phyloP scores from a whole-genome alignment of 2,888 invertebrate species.

The Caenorhabditis parvicauda region DNA sequence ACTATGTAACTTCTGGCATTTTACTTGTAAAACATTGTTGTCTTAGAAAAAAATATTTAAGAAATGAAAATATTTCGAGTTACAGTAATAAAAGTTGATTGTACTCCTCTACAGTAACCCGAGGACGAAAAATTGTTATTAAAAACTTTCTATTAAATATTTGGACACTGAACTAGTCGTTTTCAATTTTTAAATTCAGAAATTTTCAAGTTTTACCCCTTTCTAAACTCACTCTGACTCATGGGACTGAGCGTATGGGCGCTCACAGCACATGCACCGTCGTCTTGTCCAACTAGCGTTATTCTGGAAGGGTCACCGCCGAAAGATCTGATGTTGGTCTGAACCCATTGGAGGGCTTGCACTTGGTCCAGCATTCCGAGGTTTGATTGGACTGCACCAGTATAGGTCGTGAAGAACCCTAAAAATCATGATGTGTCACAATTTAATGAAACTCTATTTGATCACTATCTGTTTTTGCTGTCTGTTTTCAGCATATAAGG shows the following conservation, averaged over 20 bases:
- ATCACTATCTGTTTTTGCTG: too few species aligned
- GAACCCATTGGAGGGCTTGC: constrained; percentile 43
- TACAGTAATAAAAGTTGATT: too few species aligned
- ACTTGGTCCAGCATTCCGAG: constrained; percentile 53
- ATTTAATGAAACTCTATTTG: too few species aligned
- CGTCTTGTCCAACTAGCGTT: constrained; percentile 52
- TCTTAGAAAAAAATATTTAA: neutral
- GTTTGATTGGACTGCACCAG: constrained; percentile 44
- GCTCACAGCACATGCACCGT: constrained; percentile 48
- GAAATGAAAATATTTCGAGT: neutral
- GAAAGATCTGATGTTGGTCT: constrained; percentile 51
- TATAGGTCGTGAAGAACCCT: constrained; percentile 47
- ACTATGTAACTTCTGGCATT: too few species aligned
- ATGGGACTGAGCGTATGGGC: constrained; percentile 45
- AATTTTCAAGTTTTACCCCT: neutral
- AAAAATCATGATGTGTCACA: too few species aligned
- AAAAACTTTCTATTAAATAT: too few species aligned
- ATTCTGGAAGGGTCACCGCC: constrained; percentile 54
- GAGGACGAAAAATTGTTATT: too few species aligned
- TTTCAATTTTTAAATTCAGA: neutral
- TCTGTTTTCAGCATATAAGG: too few species aligned
- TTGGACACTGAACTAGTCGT: too few species aligned
- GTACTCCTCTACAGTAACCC: too few species aligned
- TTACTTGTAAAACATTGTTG: neutral
- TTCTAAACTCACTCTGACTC: constrained; percentile 44